Percentiles rank a stretch among this genome's conserved stretches.
Evolutionary conservation across 1,140 invertebrate genomes (phyloP).

Genomic region (Drosophila carrolli): DNA sequence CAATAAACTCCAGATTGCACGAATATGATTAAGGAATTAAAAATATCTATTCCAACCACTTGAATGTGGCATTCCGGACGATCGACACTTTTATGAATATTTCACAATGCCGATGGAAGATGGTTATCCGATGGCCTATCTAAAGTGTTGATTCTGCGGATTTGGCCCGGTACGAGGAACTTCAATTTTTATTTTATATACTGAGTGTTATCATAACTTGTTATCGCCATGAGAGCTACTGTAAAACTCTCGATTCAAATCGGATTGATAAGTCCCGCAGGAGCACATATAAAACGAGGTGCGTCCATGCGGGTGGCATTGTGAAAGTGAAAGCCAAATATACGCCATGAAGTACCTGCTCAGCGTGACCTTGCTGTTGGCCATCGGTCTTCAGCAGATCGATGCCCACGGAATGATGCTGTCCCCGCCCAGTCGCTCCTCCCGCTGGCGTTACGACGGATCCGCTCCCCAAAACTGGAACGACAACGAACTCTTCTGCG

Average conservation of each 20-base stretch:
- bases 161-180: conserved; percentile 6
- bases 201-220: conserved; percentile 22
- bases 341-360: conserved; percentile 65
- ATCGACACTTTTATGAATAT: conserved; percentile 59
- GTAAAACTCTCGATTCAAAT: conserved; percentile 62
- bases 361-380: conserved; percentile 60
- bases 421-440: conserved; percentile 88
- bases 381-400: conserved; percentile 64
- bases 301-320: conserved; percentile 20
- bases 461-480: conserved; percentile 87
- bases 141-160: conserved; percentile 27
- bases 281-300: conserved; percentile 50
- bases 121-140: conserved; percentile 50
- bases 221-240: conserved; percentile 60
- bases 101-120: conserved; percentile 49
- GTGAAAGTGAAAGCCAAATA: conserved; percentile 68
- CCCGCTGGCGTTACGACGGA: conserved; percentile 88
- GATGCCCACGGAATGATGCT: conserved; percentile 89
- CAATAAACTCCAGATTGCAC: conserved; percentile 28
- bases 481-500: conserved; percentile 89
- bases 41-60: conserved; percentile 14
- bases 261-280: conserved; percentile 40
- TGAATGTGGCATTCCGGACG: neutral
- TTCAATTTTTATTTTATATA: conserved; percentile 47
- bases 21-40: conserved; percentile 20